phyloP scores from a whole-genome alignment of 2,888 invertebrate genomes.

The Arrhopalites spinosus region DNA sequence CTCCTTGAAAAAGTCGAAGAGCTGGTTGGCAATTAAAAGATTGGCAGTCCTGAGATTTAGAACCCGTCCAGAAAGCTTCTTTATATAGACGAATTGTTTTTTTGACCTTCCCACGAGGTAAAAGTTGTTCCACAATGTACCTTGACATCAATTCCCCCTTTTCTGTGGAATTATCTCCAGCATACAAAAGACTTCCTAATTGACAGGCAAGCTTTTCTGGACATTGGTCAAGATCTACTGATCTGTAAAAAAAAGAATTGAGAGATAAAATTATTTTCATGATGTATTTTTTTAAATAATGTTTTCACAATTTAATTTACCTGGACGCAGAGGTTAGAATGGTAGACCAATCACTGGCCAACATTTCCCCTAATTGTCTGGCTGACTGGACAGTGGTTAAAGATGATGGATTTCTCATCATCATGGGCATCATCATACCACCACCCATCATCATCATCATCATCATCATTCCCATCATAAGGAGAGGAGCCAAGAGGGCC shows the following conservation, averaged over 20 bases:
- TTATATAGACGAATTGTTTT: constrained; percentile 41
- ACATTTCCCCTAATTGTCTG: neutral
- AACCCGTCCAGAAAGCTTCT: constrained; percentile 52
- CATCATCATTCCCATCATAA: constrained; percentile 48
- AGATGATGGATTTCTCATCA: neutral
- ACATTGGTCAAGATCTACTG: constrained; percentile 53
- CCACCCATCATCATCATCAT: constrained; percentile 35
- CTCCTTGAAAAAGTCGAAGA: neutral
- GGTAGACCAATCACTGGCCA: constrained; percentile 13
- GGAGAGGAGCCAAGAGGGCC: constrained; percentile 46
- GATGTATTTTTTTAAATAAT: neutral
- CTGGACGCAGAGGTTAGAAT: neutral
- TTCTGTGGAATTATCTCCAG: constrained; percentile 32
- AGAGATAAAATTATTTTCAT: neutral
- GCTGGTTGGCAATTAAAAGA: constrained; percentile 46
- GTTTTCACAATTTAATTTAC: neutral
- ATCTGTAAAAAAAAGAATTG: constrained; percentile 29
- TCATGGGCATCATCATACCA: constrained; percentile 18
- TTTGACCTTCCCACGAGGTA: constrained; percentile 49
- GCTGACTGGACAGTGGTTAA: neutral
- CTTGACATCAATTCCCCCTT: constrained; percentile 42
- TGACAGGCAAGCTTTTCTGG: constrained; percentile 52
- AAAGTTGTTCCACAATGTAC: constrained; percentile 50
- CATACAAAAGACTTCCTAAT: constrained; percentile 44
- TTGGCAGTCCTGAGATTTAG: constrained; percentile 35